phyloP scores from a whole-genome alignment of 30 jellyfish, hydroid and myxozoan species.

The Aurelia aurita complex sp. Pacific region DNA sequence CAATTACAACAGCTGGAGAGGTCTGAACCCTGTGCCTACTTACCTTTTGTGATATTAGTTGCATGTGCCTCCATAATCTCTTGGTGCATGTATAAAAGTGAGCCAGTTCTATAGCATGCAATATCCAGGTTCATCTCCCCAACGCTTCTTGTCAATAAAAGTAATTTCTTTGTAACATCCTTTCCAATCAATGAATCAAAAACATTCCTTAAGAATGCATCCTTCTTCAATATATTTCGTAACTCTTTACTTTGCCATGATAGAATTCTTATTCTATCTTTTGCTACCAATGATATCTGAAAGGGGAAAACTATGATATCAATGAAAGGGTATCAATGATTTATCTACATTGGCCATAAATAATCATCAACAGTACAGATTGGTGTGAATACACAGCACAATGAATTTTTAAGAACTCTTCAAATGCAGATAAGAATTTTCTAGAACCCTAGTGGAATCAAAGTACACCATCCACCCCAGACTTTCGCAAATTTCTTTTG shows the following conservation, averaged over 20 bases:
- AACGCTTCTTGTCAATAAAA: conserved; percentile 8
- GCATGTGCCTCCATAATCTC: background rate
- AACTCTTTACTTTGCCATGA: conserved; percentile 38
- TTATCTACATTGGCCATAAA: too few species aligned
- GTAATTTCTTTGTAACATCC: conserved; percentile 77
- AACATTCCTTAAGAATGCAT: conserved; percentile 56
- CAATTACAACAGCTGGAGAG: too few species aligned
- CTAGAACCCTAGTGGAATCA: too few species aligned
- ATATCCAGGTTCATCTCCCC: conserved; percentile 11
- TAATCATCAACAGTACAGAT: too few species aligned
- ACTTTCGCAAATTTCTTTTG: too few species aligned
- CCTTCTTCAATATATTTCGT: conserved; percentile 42
- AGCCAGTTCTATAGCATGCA: conserved; percentile 25
- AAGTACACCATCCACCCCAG: too few species aligned
- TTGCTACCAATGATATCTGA: conserved; percentile 47
- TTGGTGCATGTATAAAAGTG: conserved; percentile 44
- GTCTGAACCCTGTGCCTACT: background rate
- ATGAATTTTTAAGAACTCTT: too few species aligned
- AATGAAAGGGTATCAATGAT: too few species aligned
- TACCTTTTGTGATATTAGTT: background rate
- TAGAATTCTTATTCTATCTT: conserved; percentile 9
- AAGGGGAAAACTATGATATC: background rate
- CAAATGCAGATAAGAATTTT: too few species aligned
- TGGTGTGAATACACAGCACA: too few species aligned
- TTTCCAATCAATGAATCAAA: conserved; percentile 78